A percentile compares a stretch with the other conserved stretches of the same genome.
Evolutionary conservation across 1,140 invertebrate species (phyloP).

Genomic region (Drosophila gunungcola): DNA sequence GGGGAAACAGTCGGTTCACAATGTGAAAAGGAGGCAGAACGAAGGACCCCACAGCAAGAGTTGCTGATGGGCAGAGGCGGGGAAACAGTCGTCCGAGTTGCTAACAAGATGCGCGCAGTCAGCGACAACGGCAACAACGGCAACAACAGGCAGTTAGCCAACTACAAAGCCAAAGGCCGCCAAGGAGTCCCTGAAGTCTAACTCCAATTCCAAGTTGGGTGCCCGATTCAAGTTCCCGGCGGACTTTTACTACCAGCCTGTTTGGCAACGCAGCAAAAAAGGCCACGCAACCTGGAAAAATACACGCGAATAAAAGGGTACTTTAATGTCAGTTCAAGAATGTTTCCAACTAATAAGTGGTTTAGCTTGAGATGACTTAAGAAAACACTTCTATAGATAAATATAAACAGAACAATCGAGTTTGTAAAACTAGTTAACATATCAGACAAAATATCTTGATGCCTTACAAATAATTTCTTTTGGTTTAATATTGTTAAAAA

Average conservation of each 20-base stretch:
- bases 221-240: constrained; percentile 3
- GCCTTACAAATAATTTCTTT: too few relatives aligned
- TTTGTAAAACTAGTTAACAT: too few relatives aligned
- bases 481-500: too few relatives aligned
- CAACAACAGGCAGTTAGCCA: constrained; percentile 56
- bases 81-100: constrained; percentile 55
- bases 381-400: too few relatives aligned
- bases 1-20: background rate
- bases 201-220: constrained; percentile 14
- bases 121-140: constrained; percentile 43
- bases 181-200: constrained; percentile 31
- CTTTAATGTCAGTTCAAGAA: background rate
- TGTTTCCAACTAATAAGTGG: too few relatives aligned
- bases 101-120: constrained; percentile 75
- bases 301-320: background rate
- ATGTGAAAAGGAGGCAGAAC: constrained; percentile 4
- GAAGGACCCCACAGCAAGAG: constrained; percentile 32
- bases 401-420: too few relatives aligned
- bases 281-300: constrained; percentile 55
- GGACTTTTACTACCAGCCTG: constrained; percentile 38
- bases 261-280: constrained; percentile 32
- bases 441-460: too few relatives aligned
- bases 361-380: too few relatives aligned
- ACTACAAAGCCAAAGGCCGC: constrained; percentile 68
- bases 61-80: background rate